Evolutionary conservation across 2,113 vertebrate genomes (phyloP), one percentile per base, ranked within the genome.

Genomic region (Lepus americanus): DNA sequence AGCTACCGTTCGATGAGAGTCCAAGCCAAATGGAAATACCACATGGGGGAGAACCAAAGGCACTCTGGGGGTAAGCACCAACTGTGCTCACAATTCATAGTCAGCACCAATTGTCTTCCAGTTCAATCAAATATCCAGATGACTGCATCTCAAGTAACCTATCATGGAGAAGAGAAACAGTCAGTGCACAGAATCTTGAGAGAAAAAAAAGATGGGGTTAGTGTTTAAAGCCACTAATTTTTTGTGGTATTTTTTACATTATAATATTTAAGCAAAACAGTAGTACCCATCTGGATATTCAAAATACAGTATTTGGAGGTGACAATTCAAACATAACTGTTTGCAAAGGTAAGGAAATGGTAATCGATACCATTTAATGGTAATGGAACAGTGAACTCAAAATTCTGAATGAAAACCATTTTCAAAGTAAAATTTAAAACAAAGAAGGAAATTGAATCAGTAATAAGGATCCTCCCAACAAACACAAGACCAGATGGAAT

Each of bases 301-400:
- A 92, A 77, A 55, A 22, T 25, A 82, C 13, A 83, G 31, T 67
- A 80, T 51, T 72, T 63, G 64, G n/a, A 96, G 51, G 7, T 86
- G 11, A 20, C 78, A 96, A 93, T 84, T 73, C 25, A 87, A 53
- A 92, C 7, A 61, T 25, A 81, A 83, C 6, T 67, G 49, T 9
- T 11, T 29, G 4, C 5, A 67, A 93, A 85, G 5, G 2, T 86
- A 16, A 53, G 7, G 31, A 19, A 85, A 76, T 89, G 25, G 22
- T 76, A 91, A 85, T 69, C 51, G 85, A 82, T 29, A 49, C 69
- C 36, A 36, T 36, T 36, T 36, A 74, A 84, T 59, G 69, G 29
- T 44, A 87, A 87, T 59, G 63, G 25, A 94, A 55, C 4, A 63
- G 66, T 70, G 44, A 55, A 92, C 80, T 94, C 20, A 88, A 94